Base-by-base conservation (phyloP, 2,113 vertebrate species). In the Psettodes erumei region DNA sequence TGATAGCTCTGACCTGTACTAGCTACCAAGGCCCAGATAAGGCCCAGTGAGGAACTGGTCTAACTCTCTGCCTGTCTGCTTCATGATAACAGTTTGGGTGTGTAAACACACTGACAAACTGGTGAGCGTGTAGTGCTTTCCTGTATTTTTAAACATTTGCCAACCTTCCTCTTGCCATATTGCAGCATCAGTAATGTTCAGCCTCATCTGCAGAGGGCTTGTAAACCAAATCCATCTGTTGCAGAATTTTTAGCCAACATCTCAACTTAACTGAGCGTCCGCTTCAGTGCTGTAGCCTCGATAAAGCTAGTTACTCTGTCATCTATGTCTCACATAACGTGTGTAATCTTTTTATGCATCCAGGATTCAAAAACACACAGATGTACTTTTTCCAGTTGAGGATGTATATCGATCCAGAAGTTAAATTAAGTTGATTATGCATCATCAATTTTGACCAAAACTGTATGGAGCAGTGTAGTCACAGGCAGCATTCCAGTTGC, bases 61-160 rank as follows among this genome's bases (percentile, higher is more conserved):
- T 4, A 53, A 70, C 38, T 77, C 56, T 73, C 45, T 74, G 86
- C n/a, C 56, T 82, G 86, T 78, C 55, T 72, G 85, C 68, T 32
- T 2, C 23, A 28, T 81, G 91, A 91, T 91, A 91, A 85, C 27
- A 2, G 71, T 82, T 71, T 70, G 81, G 88, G 85, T 74, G 89
- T 86, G 83, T 79, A 81, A 81, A 89, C 73, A 82, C 37, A 56
- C 35, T 32, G 12, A 63, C 19, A 63, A 42, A 67, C 64, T 58
- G 55, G 8, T 15, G 4, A 23, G 33, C 19, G 4, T 63, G 38
- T 21, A 61, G 47, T 54, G 42, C 77, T 73, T 65, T 65, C 27
- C 51, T 66, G 13, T 30, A 13, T 55, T 70, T 19, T 64, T 21
- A 10, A 25, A 53, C 21, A 7, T 54, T 5, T 42, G 27, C 32